phyloP scores from a whole-genome alignment of 1,140 invertebrate species.

The Pachypsylla venusta region DNA sequence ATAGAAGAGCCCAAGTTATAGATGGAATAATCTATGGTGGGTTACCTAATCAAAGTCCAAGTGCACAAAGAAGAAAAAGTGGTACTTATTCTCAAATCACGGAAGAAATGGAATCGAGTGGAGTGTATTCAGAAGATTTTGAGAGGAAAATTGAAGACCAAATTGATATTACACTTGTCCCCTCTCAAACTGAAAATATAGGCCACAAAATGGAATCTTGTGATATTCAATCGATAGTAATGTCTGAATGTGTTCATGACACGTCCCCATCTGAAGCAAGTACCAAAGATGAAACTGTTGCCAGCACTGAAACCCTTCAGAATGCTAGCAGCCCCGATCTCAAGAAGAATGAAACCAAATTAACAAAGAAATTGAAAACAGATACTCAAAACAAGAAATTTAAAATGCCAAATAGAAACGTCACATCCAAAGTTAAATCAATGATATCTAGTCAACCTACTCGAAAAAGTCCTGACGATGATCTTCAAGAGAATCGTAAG shows the following conservation, averaged over 20 bases:
- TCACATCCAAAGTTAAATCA: constrained; percentile 54
- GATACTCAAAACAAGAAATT: constrained; percentile 41
- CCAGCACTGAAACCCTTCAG: constrained; percentile 4
- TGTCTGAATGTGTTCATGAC: neutral
- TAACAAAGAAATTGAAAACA: neutral
- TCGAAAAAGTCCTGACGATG: constrained; percentile 31
- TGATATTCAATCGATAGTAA: neutral
- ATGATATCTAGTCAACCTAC: constrained; percentile 41
- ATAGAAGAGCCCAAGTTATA: constrained; percentile 58
- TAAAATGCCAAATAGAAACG: constrained; percentile 57
- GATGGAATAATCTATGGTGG: constrained; percentile 65
- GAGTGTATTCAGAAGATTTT: constrained; percentile 49
- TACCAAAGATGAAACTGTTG: neutral
- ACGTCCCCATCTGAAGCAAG: constrained; percentile 4
- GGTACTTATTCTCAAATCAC: constrained; percentile 41
- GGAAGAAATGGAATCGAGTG: constrained; percentile 69
- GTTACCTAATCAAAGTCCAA: constrained; percentile 29
- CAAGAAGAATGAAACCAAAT: neutral
- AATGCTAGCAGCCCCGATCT: constrained; percentile 2
- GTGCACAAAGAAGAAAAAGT: constrained; percentile 38
- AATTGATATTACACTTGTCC: neutral
- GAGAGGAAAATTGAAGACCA: constrained; percentile 10
- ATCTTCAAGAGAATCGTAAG: constrained; percentile 23
- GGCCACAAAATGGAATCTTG: constrained; percentile 2
- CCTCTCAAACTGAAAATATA: constrained; percentile 1